Conservation (phyloP, 37 sponge, comb jelly and placozoan species). For the Oscarella lobularis region DNA sequence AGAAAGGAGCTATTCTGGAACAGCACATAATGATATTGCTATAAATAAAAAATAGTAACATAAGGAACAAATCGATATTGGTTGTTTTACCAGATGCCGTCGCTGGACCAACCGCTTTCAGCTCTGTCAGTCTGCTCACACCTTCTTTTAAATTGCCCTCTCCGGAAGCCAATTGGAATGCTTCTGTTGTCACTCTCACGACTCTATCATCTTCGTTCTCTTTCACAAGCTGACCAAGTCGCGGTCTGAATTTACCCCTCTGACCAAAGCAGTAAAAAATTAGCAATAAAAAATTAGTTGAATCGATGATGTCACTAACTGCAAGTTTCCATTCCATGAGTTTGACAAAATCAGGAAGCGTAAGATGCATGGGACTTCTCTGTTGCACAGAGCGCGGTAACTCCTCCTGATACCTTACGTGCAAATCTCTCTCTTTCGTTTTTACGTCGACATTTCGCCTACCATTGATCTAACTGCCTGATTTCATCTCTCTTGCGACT, state of each 20-base stretch:
- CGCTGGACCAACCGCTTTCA: conserved; percentile 77
- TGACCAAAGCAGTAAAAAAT: too few species aligned
- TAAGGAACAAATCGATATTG: too few species aligned
- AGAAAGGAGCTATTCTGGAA: too few species aligned
- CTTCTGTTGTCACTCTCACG: conserved; percentile 18
- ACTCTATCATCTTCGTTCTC: conserved; percentile 38
- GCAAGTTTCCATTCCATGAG: conserved; percentile 78
- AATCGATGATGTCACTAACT: too few species aligned
- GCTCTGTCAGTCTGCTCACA: conserved; percentile 23
- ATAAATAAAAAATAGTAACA: too few species aligned
- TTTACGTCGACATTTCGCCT: too few species aligned
- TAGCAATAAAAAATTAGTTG: too few species aligned
- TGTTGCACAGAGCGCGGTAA: conserved; percentile 20
- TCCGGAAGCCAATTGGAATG: neutral
- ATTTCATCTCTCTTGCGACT: too few species aligned
- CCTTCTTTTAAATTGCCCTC: conserved; percentile 31
- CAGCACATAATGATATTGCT: too few species aligned
- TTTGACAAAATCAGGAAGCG: conserved; percentile 30
- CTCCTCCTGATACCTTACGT: conserved; percentile 67
- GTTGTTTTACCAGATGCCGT: conserved; percentile 88
- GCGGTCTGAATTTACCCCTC: conserved; percentile 79
- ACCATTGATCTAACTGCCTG: too few species aligned
- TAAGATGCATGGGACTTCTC: conserved; percentile 20
- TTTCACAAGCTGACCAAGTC: conserved; percentile 39
- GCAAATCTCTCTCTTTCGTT: too few species aligned